Base-by-base conservation (phyloP, 2,113 vertebrate species). In the Bagarius yarrelli region DNA sequence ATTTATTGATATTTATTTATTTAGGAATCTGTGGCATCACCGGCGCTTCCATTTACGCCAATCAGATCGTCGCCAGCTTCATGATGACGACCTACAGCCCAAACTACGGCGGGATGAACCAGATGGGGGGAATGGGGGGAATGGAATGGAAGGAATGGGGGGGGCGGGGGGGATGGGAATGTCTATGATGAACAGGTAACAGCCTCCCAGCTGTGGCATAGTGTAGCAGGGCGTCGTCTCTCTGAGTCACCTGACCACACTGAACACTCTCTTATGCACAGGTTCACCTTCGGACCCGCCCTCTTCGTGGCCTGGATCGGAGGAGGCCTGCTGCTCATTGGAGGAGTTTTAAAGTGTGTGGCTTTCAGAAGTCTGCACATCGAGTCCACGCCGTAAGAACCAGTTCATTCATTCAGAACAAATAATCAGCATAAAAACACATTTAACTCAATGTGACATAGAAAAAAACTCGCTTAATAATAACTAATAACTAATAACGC, bases 281-380 rank as follows among this genome's bases (percentile, higher is more conserved):
- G 96, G 88, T 98, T 96, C 88, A 97, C 95, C 1, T 97, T 98
- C 30, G 96, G 96, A 21, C 89, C 95, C 0, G 95, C 95, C 0
- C 93, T 97, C 59, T 98, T 96, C 0, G 92, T 98, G 0, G 95
- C 93, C 67, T 98, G 96, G 96, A 93, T 97, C 0, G 94, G 93
- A 0, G 95, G 94, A 0, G 94, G 93, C 27, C 77, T 96, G 86
- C 89, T 95, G 8, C n/a, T 96, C 0, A 81, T 96, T 32, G 96
- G 94, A 36, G 96, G 96, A 2, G 87, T 96, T 82, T 89, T 97
- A 89, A 95, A 95, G 92, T 95, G 94, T 76, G 83, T 97, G 1
- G 95, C 97, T 78, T 97, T 95, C 89, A 93, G 84, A 81, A 95
- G 92, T 30, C 88, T 98, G 80, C 30, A 91, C 23, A 91, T 93